A percentile compares a stretch with the other conserved stretches of the same genome.
Conservation (phyloP, 2,888 invertebrate species). For the Drosophila mulleri region DNA sequence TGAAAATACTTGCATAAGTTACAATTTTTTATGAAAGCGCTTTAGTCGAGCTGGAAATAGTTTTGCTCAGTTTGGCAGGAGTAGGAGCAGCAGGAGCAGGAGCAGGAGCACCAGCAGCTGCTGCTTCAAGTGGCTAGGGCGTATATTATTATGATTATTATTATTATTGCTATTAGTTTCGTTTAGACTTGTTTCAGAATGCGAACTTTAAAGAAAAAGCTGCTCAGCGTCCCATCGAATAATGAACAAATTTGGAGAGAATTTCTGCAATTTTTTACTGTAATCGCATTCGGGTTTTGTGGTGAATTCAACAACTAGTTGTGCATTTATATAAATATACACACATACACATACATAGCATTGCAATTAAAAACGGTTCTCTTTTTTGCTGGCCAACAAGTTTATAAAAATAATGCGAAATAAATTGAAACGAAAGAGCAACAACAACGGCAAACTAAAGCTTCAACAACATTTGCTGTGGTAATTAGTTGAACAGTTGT, state of each 20-base stretch:
- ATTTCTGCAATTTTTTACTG: conserved; percentile 30
- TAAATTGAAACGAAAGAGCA: conserved; percentile 17
- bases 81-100: not conserved
- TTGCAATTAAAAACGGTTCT: conserved; percentile 64
- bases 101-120: not conserved
- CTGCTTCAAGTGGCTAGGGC: conserved; percentile 17
- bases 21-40: conserved; percentile 50
- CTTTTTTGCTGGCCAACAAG: conserved; percentile 38
- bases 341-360: conserved; percentile 20
- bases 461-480: conserved; percentile 48
- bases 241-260: conserved; percentile 21
- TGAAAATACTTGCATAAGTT: conserved; percentile 18
- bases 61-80: conserved; percentile 30
- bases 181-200: conserved; percentile 33
- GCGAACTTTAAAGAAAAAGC: conserved; percentile 14
- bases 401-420: conserved; percentile 53
- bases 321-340: not conserved
- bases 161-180: conserved; percentile 13
- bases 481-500: conserved; percentile 67
- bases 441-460: conserved; percentile 18
- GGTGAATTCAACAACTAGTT: conserved; percentile 6
- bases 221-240: conserved; percentile 13
- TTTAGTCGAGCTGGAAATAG: conserved; percentile 39
- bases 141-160: conserved; percentile 7
- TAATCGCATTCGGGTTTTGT: conserved; percentile 14